phyloP scores from a whole-genome alignment of 2,797 vertebrate genomes.

The Melopsittacus undulatus region DNA sequence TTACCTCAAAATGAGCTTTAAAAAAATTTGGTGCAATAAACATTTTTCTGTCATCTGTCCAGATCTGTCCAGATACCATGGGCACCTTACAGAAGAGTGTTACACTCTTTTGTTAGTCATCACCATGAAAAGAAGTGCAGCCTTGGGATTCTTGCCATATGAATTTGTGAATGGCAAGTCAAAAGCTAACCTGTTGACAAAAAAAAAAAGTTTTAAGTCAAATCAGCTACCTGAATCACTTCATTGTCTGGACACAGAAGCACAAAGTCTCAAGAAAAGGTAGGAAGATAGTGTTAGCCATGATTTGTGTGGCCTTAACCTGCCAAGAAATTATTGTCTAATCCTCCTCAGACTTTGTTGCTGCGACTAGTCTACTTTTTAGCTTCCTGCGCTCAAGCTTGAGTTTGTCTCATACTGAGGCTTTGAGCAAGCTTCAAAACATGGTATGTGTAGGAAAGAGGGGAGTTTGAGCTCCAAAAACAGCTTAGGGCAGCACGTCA shows the following conservation, averaged over 20 bases:
- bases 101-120: neutral
- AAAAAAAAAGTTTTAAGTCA: neutral
- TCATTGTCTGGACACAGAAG: neutral
- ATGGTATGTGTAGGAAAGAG: neutral
- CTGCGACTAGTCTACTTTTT: neutral
- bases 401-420: neutral
- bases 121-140: neutral
- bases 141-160: neutral
- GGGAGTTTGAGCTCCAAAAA: neutral
- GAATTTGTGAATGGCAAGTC: neutral
- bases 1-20: constrained; percentile 46
- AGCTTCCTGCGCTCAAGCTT: neutral
- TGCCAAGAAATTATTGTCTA: neutral
- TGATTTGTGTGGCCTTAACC: neutral
- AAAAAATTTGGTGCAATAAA: neutral
- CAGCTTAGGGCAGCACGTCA: neutral
- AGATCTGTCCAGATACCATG: neutral
- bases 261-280: neutral
- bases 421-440: neutral
- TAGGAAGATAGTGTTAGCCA: neutral
- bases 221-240: neutral
- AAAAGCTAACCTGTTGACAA: neutral
- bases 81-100: neutral
- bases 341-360: neutral
- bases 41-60: neutral